Conservation (phyloP, 1,140 invertebrate genomes). For the Pseudomyrmex flavicornis region DNA sequence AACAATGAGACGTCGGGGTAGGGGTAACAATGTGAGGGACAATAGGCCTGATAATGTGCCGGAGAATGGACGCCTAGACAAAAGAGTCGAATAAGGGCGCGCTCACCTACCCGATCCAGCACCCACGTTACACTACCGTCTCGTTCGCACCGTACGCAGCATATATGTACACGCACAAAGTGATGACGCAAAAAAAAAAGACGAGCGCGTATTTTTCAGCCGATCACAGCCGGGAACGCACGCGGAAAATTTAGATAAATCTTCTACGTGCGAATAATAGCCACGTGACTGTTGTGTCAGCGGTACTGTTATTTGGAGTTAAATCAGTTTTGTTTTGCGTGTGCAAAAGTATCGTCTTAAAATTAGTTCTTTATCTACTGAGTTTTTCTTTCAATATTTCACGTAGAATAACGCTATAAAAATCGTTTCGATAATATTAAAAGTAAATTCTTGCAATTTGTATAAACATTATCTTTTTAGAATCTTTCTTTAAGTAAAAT, state of each 20-base stretch:
- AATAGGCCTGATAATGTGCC: conserved; percentile 85
- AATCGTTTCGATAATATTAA: not conserved
- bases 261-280: conserved; percentile 1
- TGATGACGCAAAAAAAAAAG: conserved; percentile 62
- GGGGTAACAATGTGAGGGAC: conserved; percentile 85
- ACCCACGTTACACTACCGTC: conserved; percentile 75
- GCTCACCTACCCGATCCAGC: conserved; percentile 78
- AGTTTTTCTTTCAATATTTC: not conserved
- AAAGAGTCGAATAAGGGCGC: conserved; percentile 84
- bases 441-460: not conserved
- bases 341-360: not conserved
- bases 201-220: conserved; percentile 57
- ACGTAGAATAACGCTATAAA: not conserved
- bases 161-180: conserved; percentile 18
- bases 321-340: not conserved
- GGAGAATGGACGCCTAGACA: conserved; percentile 85
- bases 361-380: not conserved
- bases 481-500: not conserved
- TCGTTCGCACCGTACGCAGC: conserved; percentile 65
- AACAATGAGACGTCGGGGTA: conserved; percentile 82
- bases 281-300: not conserved
- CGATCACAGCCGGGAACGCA: not conserved
- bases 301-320: not conserved
- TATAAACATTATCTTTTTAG: not conserved
- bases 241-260: conserved; percentile 43